Evolutionary conservation across 2,797 vertebrate species (phyloP).

Genomic region (Phataginus tetradactyla): DNA sequence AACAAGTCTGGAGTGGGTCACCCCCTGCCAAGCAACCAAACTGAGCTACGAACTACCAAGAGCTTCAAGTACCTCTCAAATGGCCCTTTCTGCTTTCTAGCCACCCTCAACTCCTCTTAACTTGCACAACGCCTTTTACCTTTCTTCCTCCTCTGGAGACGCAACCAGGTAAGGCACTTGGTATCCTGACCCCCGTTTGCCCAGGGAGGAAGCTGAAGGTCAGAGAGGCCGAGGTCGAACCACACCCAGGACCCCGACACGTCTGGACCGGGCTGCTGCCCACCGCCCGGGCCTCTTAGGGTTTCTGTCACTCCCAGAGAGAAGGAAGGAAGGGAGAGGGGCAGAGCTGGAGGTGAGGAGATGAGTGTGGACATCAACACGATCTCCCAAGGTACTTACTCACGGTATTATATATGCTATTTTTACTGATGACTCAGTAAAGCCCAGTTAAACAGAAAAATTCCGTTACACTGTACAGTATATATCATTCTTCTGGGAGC

Average conservation of each 20-base stretch:
- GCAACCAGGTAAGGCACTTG: not conserved
- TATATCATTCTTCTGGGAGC: not conserved
- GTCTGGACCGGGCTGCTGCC: not conserved
- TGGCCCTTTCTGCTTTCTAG: not conserved
- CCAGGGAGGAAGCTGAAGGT: not conserved
- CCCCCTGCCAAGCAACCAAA: not conserved
- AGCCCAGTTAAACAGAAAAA: conserved; percentile 27
- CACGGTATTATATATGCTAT: not conserved
- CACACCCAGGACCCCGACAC: too few species aligned
- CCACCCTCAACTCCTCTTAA: not conserved
- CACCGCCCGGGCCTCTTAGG: not conserved
- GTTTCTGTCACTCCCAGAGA: not conserved
- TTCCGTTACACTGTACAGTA: not conserved
- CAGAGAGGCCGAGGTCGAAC: not conserved
- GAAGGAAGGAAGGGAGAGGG: not conserved
- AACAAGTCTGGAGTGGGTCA: not conserved
- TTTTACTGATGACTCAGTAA: not conserved
- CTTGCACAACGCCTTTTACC: not conserved
- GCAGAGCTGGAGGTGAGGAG: not conserved
- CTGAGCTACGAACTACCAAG: not conserved
- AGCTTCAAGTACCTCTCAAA: not conserved
- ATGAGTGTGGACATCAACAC: not conserved
- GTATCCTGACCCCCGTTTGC: not conserved
- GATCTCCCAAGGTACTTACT: not conserved
- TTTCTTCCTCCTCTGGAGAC: not conserved